Evolutionary conservation across 2,888 invertebrate genomes (phyloP).

Genomic region (Diarsia rubi): DNA sequence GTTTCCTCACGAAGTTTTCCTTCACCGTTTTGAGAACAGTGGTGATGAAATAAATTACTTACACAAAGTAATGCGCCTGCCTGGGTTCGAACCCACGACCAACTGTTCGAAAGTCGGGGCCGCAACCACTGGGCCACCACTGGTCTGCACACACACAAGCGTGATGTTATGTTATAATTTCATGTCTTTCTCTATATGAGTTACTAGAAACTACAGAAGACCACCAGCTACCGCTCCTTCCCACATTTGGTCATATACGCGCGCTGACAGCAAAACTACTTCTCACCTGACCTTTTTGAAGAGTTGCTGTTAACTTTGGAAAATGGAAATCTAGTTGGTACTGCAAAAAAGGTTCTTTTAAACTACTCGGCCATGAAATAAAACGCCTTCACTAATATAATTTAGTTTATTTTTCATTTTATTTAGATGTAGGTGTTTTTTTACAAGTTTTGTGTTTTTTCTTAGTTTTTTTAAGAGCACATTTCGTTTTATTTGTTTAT

Average conservation of each 20-base stretch:
- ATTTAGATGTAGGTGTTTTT: conserved; percentile 77
- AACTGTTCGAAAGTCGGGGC: no score
- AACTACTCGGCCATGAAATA: conserved; percentile 72
- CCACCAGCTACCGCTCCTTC: no score
- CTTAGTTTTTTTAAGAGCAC: conserved; percentile 69
- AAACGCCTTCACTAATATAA: conserved; percentile 51
- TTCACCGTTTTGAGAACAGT: no score
- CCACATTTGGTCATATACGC: neutral
- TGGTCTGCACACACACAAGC: no score
- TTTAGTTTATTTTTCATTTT: conserved; percentile 65
- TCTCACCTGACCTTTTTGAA: neutral
- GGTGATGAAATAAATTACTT: no score
- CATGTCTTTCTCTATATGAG: neutral
- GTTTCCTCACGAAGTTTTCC: no score
- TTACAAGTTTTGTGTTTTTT: conserved; percentile 67
- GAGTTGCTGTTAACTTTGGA: neutral
- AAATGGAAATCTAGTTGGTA: conserved; percentile 36
- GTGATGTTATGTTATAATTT: neutral
- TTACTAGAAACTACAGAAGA: no score
- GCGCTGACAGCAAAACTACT: neutral
- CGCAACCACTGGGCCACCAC: no score
- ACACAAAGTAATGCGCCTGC: no score
- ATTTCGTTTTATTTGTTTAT: conserved; percentile 69
- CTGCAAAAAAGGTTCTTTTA: neutral
- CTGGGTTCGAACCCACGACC: no score